phyloP scores from a whole-genome alignment of 2,113 vertebrate genomes.

The Daboia siamensis region DNA sequence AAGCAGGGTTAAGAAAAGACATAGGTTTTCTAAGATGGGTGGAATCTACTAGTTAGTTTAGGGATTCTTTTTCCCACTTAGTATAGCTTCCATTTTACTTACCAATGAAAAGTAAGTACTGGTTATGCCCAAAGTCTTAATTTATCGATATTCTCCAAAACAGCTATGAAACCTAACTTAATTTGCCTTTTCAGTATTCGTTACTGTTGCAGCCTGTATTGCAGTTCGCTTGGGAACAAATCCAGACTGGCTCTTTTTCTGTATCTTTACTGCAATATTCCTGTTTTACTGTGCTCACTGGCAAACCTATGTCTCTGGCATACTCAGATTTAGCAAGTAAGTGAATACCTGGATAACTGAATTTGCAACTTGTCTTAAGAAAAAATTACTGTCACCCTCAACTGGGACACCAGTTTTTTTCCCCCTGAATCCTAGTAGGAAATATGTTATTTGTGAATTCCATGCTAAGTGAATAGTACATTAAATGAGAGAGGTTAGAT shows the following conservation, averaged over 20 bases:
- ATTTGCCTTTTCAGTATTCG: constrained; percentile 82
- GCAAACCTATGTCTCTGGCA: constrained; percentile 96
- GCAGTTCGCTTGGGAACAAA: constrained; percentile 83
- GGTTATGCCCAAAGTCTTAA: background rate
- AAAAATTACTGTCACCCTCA: background rate
- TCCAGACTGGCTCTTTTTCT: constrained; percentile 91
- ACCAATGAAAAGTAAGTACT: background rate
- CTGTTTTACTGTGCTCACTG: constrained; percentile 99
- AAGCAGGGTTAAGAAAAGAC: background rate
- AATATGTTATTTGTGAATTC: background rate
- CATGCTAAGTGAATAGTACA: background rate
- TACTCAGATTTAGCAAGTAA: constrained; percentile 92
- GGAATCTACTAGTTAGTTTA: background rate
- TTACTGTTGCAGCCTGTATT: constrained; percentile 85
- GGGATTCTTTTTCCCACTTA: background rate
- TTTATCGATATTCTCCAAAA: background rate
- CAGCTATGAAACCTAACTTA: constrained; percentile 12
- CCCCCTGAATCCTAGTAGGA: background rate
- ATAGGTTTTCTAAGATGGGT: background rate
- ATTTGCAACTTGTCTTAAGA: constrained; percentile 31
- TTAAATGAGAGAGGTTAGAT: background rate
- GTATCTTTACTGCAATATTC: constrained; percentile 91
- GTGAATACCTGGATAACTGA: constrained; percentile 59
- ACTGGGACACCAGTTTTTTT: background rate
- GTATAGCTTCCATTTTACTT: background rate